These are phyloP conservation scores for Chunga burmeisteri DNA, from an alignment of 2,113 vertebrate species.

Conservation along the genomic window DNA sequence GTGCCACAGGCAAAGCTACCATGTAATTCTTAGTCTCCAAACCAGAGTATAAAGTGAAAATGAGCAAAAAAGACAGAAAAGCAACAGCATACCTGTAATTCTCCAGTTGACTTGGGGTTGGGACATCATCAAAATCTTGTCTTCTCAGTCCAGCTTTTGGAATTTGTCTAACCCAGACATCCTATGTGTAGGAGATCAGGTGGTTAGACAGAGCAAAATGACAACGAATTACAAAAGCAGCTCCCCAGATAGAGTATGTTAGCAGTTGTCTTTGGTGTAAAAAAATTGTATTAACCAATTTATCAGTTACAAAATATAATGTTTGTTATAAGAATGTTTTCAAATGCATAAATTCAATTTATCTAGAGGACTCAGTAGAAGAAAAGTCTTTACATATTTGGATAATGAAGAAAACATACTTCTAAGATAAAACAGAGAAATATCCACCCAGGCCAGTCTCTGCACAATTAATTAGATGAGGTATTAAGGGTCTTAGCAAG, in stretches of 20 bases:
- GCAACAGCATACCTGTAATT: background rate
- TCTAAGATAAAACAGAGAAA: background rate
- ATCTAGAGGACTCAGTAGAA: background rate
- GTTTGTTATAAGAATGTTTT: background rate
- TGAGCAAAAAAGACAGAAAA: background rate
- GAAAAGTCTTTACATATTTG: background rate
- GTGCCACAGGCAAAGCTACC: background rate
- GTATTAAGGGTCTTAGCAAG: background rate
- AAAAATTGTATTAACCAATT: background rate
- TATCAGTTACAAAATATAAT: background rate
- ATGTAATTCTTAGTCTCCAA: background rate
- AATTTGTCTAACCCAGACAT: background rate
- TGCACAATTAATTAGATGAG: background rate
- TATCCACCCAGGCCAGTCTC: background rate
- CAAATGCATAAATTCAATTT: background rate
- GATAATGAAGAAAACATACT: background rate
- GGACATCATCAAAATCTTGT: background rate
- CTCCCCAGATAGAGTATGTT: background rate
- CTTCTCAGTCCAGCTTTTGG: background rate
- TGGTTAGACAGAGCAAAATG: background rate
- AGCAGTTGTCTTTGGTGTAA: background rate
- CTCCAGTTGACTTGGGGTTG: background rate
- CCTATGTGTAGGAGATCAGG: background rate
- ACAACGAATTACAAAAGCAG: background rate
- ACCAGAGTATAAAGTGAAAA: background rate